phyloP scores from a whole-genome alignment of 2,113 vertebrate species.

The Antigone vipio region DNA sequence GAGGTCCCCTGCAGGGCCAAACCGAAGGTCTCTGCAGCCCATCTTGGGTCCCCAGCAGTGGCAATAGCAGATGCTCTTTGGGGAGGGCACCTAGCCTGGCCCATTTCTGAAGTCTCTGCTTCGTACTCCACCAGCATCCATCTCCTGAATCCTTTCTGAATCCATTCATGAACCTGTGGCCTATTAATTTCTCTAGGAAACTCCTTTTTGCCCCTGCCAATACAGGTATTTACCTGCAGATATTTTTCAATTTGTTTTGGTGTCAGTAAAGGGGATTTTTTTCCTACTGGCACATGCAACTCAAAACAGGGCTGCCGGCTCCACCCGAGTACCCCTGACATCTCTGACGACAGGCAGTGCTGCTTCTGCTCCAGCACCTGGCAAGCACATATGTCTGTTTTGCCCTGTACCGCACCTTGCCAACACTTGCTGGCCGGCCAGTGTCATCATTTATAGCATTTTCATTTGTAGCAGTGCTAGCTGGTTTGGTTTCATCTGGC shows the following conservation, averaged over 20 bases:
- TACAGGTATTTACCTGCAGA: not conserved
- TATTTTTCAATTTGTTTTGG: not conserved
- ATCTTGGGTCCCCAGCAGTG: not conserved
- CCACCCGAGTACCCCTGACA: not conserved
- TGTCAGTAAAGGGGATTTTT: not conserved
- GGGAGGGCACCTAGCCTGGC: not conserved
- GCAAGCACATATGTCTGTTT: not conserved
- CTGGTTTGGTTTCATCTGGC: not conserved
- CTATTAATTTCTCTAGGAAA: not conserved
- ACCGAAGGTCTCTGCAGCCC: not conserved
- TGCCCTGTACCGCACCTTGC: not conserved
- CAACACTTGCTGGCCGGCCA: not conserved
- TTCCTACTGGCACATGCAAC: not conserved
- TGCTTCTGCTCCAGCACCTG: not conserved
- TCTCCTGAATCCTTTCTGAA: not conserved
- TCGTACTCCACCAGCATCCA: not conserved
- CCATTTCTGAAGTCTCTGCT: not conserved
- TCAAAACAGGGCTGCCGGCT: not conserved
- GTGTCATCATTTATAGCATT: not conserved
- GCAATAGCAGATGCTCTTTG: not conserved
- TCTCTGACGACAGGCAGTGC: not conserved
- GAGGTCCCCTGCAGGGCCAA: fast-evolving
- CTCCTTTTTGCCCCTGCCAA: not conserved
- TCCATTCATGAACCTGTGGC: not conserved
- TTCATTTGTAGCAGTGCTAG: not conserved